A percentile compares a stretch with the other conserved stretches of the same genome.
These are phyloP conservation scores for Desmodus rotundus DNA, from an alignment of 2,113 vertebrate genomes.

Conservation along the genomic window DNA sequence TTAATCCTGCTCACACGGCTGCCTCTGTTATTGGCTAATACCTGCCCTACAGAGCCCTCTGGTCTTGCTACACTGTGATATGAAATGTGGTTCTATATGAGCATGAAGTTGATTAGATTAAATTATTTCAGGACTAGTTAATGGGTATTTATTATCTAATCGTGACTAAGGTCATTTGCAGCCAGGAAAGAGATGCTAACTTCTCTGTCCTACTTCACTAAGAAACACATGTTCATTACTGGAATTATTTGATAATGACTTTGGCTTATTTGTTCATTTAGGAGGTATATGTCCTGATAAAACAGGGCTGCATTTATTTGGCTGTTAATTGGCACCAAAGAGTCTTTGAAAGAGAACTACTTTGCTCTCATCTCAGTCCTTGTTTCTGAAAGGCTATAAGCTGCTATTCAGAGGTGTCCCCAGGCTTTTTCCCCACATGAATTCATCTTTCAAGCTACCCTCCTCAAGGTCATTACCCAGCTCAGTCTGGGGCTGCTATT, in stretches of 20 bases:
- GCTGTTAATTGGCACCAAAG: background rate
- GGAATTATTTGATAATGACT: background rate
- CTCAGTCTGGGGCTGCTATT: background rate
- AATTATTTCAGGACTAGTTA: constrained; percentile 54
- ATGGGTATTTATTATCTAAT: constrained; percentile 69
- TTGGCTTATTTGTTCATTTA: constrained; percentile 12
- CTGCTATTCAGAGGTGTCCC: background rate
- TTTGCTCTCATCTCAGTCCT: background rate
- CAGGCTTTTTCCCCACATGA: background rate
- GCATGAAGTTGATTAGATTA: constrained; percentile 40
- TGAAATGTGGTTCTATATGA: background rate
- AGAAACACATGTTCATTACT: background rate
- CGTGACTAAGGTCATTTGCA: constrained; percentile 7
- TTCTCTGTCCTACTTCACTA: background rate
- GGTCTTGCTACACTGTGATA: background rate
- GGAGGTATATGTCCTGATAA: background rate
- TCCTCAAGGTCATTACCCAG: constrained; percentile 32
- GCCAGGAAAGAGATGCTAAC: background rate
- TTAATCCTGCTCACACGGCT: background rate
- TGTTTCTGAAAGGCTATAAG: background rate
- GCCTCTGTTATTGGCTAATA: background rate
- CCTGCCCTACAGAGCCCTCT: background rate
- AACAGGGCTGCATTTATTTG: background rate
- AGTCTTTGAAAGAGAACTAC: constrained; percentile 9
- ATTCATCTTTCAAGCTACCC: background rate